These are phyloP conservation scores for Grantiella picta DNA, from an alignment of 2,113 vertebrate species.

Conservation along the genomic window DNA sequence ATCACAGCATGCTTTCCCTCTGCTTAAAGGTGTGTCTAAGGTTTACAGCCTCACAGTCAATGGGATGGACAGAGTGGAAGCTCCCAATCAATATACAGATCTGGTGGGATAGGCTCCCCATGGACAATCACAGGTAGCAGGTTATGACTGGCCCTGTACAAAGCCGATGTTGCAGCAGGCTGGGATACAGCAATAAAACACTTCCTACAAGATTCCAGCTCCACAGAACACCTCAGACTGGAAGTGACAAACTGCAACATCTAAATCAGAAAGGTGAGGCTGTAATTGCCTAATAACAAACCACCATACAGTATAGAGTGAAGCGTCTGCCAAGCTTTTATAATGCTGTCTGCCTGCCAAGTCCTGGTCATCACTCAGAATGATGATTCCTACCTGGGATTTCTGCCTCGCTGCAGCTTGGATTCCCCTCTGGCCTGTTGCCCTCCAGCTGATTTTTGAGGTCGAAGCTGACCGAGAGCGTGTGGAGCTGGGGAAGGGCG, in stretches of 20 bases:
- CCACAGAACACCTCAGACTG: neutral
- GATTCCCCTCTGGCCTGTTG: constrained; percentile 43
- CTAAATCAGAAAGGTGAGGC: neutral
- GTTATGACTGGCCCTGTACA: neutral
- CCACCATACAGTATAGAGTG: neutral
- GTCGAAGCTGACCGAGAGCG: constrained; percentile 73
- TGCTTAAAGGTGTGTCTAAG: neutral
- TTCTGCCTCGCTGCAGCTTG: constrained; percentile 51
- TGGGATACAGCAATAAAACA: neutral
- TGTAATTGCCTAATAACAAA: neutral
- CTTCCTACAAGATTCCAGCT: neutral
- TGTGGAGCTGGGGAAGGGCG: constrained; percentile 67
- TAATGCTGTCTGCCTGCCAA: neutral
- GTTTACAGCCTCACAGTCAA: neutral
- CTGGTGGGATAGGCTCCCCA: rapidly evolving
- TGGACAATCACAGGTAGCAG: neutral
- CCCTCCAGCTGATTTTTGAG: constrained; percentile 70
- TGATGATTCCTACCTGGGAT: constrained; percentile 69
- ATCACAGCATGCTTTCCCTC: neutral
- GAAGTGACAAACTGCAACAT: neutral
- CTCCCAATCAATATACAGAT: neutral
- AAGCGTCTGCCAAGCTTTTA: neutral
- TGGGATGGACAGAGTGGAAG: neutral
- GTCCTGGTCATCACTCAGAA: neutral
- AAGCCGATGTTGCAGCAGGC: neutral